Percentiles rank a stretch among this genome's conserved stretches.
Conservation (phyloP, 2,888 invertebrate genomes). For the Autographa pulchrina region DNA sequence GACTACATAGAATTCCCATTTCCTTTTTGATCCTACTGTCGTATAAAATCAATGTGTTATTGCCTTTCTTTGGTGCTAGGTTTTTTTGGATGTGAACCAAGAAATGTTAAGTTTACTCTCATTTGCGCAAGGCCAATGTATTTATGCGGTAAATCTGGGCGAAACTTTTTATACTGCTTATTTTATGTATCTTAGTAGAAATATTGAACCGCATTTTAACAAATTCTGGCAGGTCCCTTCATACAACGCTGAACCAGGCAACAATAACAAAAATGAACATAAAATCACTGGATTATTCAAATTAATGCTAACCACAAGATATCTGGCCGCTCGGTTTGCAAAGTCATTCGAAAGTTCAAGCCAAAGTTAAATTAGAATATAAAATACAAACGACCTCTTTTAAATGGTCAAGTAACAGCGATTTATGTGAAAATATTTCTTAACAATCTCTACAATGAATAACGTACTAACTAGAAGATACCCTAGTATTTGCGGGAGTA, state of each 20-base stretch:
- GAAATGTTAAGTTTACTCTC: not conserved
- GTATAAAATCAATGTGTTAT: constrained; percentile 53
- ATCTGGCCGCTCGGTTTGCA: not conserved
- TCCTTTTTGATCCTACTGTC: constrained; percentile 43
- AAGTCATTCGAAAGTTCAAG: constrained; percentile 30
- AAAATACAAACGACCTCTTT: constrained; percentile 6
- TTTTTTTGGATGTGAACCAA: constrained; percentile 1
- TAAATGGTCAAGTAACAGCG: constrained; percentile 2
- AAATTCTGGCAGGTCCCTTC: not conserved
- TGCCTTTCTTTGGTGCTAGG: constrained; percentile 30
- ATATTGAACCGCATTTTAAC: not conserved
- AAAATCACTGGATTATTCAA: constrained; percentile 10
- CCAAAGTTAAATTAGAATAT: constrained; percentile 30
- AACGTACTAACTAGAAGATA: not conserved
- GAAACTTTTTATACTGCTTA: not conserved
- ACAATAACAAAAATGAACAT: constrained; percentile 9
- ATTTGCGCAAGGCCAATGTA: not conserved
- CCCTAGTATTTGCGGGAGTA: constrained; percentile 26
- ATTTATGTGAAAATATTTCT: constrained; percentile 30
- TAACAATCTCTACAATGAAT: not conserved
- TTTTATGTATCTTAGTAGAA: not conserved
- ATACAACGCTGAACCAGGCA: not conserved
- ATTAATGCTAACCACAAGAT: constrained; percentile 9
- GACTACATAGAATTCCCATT: constrained; percentile 54
- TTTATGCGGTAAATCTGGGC: not conserved